Evolutionary conservation across 1,140 invertebrate species (phyloP), one percentile per base, ranked within the genome.

Genomic region (Frieseomelitta varia): DNA sequence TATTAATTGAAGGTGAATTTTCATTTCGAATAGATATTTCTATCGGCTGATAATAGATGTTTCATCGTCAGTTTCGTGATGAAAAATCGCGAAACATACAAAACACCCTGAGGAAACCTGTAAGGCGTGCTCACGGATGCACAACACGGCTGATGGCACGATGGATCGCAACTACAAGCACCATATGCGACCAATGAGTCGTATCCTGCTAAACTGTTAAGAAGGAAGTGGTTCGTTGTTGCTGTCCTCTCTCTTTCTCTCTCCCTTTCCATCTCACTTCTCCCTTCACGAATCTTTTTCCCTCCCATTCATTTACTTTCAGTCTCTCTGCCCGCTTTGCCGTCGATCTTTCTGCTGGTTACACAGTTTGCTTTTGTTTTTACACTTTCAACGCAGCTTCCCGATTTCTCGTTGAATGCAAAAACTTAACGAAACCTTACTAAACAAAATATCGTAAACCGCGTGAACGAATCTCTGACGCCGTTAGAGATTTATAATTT

Each of bases 141-240:
- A 91, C 85, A 86, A 82, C 87, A 79, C 82, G 89, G 82, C 88
- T 92, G 91, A 92, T 92, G 92, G 92, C 91, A 91, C 85, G 87
- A 87, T 85, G 82, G 89, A 90, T 90, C 91, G 90, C 91, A 79
- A 89, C 85, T 86, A 87, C 86, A 87, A 90, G 85, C 85, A 89
- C 85, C 81, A 85, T 90, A 85, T 81, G 77, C 86, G 75, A 90
- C 85, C 94, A 95, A 95, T 94, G 94, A 95, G 94, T 94, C 92
- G 94, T 94, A 95, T 95, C 95, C 95, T 95, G 94, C 94, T 95
- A 94, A 94, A 94, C 93, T 93, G 95, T 94, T 95, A 95, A 95
- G 95, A 95, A 95, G 95, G 95, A 95, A 95, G 94, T 95, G 92
- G 92, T 94, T 95, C 94, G 95, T 95, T 95, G 94, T 86, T 88